Percentiles rank a stretch among this genome's conserved stretches.
These are phyloP conservation scores for Macrophya annulata DNA, from an alignment of 2,888 invertebrate genomes.

Conservation along the genomic window DNA sequence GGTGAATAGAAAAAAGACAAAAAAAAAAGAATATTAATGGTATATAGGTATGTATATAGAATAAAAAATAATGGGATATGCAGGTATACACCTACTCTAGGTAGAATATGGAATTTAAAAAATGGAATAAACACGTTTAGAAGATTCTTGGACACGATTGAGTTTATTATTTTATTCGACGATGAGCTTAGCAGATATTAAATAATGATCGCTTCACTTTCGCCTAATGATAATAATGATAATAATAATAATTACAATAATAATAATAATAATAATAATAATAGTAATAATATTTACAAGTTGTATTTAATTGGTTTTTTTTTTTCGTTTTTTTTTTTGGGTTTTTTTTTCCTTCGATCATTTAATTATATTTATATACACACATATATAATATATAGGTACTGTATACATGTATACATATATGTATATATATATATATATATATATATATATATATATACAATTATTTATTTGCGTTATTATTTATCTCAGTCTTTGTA, in stretches of 20 bases:
- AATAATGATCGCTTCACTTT: constrained; percentile 21
- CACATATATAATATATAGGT: constrained; percentile 29
- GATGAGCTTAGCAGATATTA: constrained; percentile 15
- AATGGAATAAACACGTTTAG: neutral
- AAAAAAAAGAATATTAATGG: too few species aligned
- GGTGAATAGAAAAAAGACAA: too few species aligned
- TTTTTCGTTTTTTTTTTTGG: constrained; percentile 63
- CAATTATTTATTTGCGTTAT: constrained; percentile 37
- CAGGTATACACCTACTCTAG: too few species aligned
- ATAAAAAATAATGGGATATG: neutral
- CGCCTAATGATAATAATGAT: constrained; percentile 8
- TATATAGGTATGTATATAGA: too few species aligned
- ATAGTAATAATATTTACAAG: constrained; percentile 54
- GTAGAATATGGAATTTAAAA: neutral
- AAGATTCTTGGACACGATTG: constrained; percentile 30
- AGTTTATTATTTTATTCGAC: constrained; percentile 26
- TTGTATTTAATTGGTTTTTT: constrained; percentile 53
- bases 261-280: constrained; percentile 45
- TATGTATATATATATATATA: constrained; percentile 57
- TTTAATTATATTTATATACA: constrained; percentile 57
- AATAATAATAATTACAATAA: neutral
- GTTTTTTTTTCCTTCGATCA: constrained; percentile 66
- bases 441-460: neutral
- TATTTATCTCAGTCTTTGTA: constrained; percentile 77
- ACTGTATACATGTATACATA: neutral